Conservation (phyloP, 2,797 vertebrate species). For the Poecile montanus region DNA sequence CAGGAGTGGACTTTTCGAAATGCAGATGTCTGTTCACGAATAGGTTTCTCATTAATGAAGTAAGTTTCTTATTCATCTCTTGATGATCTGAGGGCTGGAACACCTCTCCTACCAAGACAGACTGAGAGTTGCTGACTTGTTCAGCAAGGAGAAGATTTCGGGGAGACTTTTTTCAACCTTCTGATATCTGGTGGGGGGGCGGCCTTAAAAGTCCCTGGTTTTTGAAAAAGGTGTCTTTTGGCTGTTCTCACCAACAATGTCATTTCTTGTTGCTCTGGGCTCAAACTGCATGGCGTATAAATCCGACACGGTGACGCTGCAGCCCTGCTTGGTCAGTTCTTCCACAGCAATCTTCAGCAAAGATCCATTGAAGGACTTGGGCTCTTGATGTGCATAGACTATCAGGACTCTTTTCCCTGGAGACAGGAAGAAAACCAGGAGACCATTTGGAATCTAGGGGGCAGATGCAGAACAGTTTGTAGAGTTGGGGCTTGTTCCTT, state of each 20-base stretch:
- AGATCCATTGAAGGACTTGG: conserved; percentile 82
- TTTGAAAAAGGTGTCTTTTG: not conserved
- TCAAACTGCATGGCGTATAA: conserved; percentile 86
- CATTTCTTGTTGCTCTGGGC: conserved; percentile 81
- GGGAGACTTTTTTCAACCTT: not conserved
- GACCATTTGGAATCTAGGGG: not conserved
- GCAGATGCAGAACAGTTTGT: not conserved
- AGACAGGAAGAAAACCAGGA: not conserved
- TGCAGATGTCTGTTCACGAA: not conserved
- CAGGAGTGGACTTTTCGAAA: not conserved
- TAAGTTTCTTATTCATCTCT: not conserved
- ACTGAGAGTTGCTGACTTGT: not conserved
- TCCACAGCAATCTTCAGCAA: conserved; percentile 80
- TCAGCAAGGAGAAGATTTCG: not conserved
- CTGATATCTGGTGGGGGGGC: fast-evolving
- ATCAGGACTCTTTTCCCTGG: conserved; percentile 82
- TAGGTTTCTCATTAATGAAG: not conserved
- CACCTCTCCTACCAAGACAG: not conserved
- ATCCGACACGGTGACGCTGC: conserved; percentile 80
- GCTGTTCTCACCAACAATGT: conserved; percentile 78
- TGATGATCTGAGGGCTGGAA: not conserved
- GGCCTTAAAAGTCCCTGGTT: not conserved
- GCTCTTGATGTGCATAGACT: conserved; percentile 86
- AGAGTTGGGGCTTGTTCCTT: not conserved
- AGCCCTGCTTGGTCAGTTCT: conserved; percentile 78